These are phyloP conservation scores for Melanargia galathea DNA, from an alignment of 2,888 invertebrate species.

Conservation along the genomic window DNA sequence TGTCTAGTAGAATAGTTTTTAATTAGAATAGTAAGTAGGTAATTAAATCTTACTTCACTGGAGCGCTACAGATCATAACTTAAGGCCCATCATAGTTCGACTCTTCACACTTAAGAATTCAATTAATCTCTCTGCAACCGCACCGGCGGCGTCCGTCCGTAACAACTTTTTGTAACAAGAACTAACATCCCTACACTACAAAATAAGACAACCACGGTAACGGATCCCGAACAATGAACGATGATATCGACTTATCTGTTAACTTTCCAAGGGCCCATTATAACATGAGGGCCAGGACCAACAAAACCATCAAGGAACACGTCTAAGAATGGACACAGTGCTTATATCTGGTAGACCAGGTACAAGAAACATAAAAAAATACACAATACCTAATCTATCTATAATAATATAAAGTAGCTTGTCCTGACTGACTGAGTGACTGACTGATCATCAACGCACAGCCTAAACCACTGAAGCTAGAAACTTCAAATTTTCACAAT, in stretches of 20 bases:
- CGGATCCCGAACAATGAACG: constrained; percentile 62
- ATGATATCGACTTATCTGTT: constrained; percentile 55
- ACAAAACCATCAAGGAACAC: not conserved
- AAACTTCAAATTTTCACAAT: too few species aligned
- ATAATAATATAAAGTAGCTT: too few species aligned
- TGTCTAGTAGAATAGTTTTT: too few species aligned
- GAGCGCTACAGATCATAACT: constrained; percentile 38
- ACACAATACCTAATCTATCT: too few species aligned
- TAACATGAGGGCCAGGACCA: constrained; percentile 1
- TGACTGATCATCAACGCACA: too few species aligned
- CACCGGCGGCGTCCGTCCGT: constrained; percentile 58
- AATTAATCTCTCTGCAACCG: constrained; percentile 74
- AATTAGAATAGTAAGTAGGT: too few species aligned
- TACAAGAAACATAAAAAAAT: too few species aligned
- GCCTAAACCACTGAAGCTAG: too few species aligned
- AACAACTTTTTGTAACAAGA: constrained; percentile 69
- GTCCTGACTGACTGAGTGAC: too few species aligned
- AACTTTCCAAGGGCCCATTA: constrained; percentile 44
- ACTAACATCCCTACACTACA: constrained; percentile 44
- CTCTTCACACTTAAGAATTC: constrained; percentile 79
- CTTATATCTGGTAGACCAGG: too few species aligned
- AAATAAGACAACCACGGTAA: constrained; percentile 56
- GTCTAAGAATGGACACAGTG: not conserved
- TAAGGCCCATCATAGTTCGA: constrained; percentile 50
- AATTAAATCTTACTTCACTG: not conserved